Base-by-base conservation (phyloP, 2,113 vertebrate species). In the Scalopus aquaticus region DNA sequence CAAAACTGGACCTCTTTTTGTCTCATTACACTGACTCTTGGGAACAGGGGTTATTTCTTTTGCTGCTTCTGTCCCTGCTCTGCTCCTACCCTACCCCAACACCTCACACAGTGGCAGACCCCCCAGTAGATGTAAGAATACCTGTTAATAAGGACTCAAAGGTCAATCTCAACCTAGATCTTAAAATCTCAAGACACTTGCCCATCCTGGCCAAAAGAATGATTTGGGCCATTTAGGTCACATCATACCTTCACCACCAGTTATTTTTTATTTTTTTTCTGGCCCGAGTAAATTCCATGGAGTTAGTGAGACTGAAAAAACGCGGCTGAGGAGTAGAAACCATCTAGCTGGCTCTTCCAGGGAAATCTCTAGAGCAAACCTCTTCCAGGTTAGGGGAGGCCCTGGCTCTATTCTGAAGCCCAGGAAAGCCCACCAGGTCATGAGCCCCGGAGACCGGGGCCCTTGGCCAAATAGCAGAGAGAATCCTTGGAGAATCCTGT, bases 191-290 rank as follows among this genome's bases (percentile, higher is more conserved):
- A 70, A 1, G 44, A 51, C 24, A 73, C 3, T 39, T 35, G 1
- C n/a, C 30, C 44, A 81, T 60, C 11, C 26, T 78, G 17, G 62
- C 70, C 79, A 93, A 86, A 77, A 17, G 19, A 79, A 78, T 8
- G 28, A 32, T 37, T 28, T 82, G 44, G 8, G 3, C 32, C 42
- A 39, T 90, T 93, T 46, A 37, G 67, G 76, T 65, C 54, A 49
- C 5, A 30, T 3, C 46, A 22, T 12, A 78, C 2, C 26, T 64
- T 87, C 76, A 70, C 9, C 35, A n/a, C 19, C 24, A 44, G 8
- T 51, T 85, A 16, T 22, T 81, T 94, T 69, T 51, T 85, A 16
- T 22, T 81, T 94, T 69, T 89, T 44, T 42, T 78, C 58, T 82
- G 51, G 37, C 9, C 51, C 37, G 58, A 46, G 56, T 30, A 44